Evolutionary conservation across 2,888 invertebrate species (phyloP).

Genomic region (Ectobius pallidus): DNA sequence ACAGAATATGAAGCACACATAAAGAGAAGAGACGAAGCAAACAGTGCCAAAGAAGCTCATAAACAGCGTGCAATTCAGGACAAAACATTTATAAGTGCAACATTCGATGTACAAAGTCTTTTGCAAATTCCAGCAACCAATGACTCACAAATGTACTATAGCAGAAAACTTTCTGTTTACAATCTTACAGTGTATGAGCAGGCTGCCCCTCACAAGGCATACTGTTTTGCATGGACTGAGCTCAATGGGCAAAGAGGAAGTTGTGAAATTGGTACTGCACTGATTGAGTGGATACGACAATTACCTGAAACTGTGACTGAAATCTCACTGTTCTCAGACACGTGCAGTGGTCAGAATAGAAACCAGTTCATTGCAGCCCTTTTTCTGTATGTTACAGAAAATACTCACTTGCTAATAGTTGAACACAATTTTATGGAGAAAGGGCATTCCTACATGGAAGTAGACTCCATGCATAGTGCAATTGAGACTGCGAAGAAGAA

Average conservation of each 20-base stretch:
- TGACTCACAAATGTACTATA: slow-evolving; percentile 1
- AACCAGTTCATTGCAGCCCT: not conserved
- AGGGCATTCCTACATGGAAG: not conserved
- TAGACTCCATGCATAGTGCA: not conserved
- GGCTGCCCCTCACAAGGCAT: slow-evolving; percentile 3
- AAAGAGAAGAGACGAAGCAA: slow-evolving; percentile 9
- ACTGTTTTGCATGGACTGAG: slow-evolving; percentile 8
- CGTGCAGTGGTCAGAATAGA: not conserved
- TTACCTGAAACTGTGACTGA: not conserved
- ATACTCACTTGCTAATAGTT: not conserved
- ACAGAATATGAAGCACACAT: not conserved
- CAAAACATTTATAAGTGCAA: not conserved
- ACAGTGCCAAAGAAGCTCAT: not conserved
- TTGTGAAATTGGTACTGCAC: not conserved
- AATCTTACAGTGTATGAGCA: slow-evolving; percentile 6
- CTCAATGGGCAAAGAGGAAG: slow-evolving; percentile 8
- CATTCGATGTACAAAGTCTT: slow-evolving; percentile 5
- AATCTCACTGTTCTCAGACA: not conserved
- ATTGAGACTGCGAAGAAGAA: not conserved
- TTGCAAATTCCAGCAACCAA: too few relatives aligned
- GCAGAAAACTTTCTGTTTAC: slow-evolving; percentile 5
- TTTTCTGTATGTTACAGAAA: not conserved
- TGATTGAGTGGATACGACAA: not conserved
- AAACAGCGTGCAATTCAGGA: not conserved
- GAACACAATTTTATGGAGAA: not conserved